Percentiles rank a stretch among this genome's conserved stretches.
Conservation (phyloP, 2,797 vertebrate genomes). For the Pipistrellus pygmaeus region DNA sequence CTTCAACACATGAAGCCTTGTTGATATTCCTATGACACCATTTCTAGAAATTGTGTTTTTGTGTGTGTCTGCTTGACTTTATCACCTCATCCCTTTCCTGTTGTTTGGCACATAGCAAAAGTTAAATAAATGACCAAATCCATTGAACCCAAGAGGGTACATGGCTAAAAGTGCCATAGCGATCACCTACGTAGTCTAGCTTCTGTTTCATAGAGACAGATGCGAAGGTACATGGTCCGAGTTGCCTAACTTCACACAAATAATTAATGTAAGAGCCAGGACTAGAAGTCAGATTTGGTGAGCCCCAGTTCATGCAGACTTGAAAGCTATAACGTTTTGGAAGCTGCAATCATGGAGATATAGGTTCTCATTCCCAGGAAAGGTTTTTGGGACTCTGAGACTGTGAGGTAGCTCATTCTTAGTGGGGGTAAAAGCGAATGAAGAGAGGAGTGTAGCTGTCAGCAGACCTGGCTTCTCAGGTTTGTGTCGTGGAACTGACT, state of each 20-base stretch:
- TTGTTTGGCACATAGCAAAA: neutral
- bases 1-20: neutral
- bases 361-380: neutral
- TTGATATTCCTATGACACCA: neutral
- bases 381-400: neutral
- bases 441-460: neutral
- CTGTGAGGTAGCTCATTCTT: neutral
- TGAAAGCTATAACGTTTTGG: neutral
- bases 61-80: neutral
- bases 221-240: neutral
- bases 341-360: neutral
- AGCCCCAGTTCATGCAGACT: neutral
- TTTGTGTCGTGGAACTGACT: neutral
- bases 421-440: neutral
- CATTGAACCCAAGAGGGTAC: neutral
- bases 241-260: neutral
- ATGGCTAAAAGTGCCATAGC: neutral
- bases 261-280: neutral
- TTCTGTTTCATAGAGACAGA: neutral
- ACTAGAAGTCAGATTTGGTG: neutral
- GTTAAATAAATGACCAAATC: slow-evolving; percentile 17
- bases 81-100: slow-evolving; percentile 8
- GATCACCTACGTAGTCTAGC: neutral
- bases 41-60: slow-evolving; percentile 39
- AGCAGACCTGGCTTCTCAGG: neutral